A percentile compares a stretch with the other conserved stretches of the same genome.
Conservation (phyloP, 2,113 vertebrate genomes). For the Dendrocopos noguchii region DNA sequence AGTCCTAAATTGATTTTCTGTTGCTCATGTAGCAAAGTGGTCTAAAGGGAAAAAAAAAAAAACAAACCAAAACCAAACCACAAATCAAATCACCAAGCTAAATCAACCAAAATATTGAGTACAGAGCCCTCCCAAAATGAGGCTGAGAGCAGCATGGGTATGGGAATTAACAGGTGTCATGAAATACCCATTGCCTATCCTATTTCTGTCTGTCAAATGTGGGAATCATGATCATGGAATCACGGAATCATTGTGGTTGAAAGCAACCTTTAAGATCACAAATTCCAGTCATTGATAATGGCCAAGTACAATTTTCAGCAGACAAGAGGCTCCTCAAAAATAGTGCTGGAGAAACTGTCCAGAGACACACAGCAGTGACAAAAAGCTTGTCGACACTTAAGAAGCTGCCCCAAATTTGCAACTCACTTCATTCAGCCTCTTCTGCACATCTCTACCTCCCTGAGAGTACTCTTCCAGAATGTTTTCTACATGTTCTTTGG, state of each 20-base stretch:
- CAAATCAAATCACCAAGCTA: neutral
- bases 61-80: accelerated
- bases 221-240: neutral
- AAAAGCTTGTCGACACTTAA: neutral
- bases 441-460: conserved; percentile 72
- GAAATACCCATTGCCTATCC: neutral
- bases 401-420: neutral
- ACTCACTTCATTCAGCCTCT: conserved; percentile 73
- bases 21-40: conserved; percentile 63
- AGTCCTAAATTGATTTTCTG: conserved; percentile 62
- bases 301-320: neutral
- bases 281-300: too few relatives aligned
- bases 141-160: neutral
- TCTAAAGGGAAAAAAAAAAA: conserved; percentile 43
- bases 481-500: conserved; percentile 61
- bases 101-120: neutral
- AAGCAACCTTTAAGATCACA: too few relatives aligned
- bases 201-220: neutral
- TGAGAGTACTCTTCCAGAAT: conserved; percentile 68
- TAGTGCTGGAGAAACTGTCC: neutral
- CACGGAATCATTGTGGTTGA: too few relatives aligned
- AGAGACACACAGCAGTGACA: neutral
- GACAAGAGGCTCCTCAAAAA: neutral
- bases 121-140: neutral
- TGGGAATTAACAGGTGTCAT: neutral